Evolutionary conservation across 2,113 vertebrate species (phyloP).

Genomic region (Crotalus helleri): DNA sequence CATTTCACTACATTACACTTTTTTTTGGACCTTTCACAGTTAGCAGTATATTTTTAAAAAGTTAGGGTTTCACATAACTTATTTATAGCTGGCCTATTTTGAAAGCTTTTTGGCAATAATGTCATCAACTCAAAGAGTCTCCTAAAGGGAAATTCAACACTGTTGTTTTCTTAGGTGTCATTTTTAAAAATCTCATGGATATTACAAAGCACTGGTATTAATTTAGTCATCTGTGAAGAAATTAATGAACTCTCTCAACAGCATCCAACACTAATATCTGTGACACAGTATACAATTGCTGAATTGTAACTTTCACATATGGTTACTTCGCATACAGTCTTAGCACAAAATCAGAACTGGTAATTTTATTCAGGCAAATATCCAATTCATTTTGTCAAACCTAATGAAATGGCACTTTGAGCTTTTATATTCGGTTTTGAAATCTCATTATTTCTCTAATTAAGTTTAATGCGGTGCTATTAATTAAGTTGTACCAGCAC

Average conservation of each 20-base stretch:
- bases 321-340: neutral
- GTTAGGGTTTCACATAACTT: neutral
- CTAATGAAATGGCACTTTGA: neutral
- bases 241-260: slow-evolving; percentile 4
- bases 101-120: neutral
- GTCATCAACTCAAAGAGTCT: neutral
- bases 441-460: neutral
- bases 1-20: neutral
- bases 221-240: neutral
- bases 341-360: neutral
- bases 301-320: neutral
- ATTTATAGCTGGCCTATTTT: slow-evolving; percentile 1
- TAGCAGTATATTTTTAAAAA: neutral
- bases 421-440: neutral
- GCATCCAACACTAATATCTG: neutral
- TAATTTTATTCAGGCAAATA: neutral
- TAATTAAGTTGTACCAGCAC: neutral
- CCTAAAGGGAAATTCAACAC: neutral
- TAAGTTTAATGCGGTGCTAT: neutral
- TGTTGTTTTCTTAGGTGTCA: neutral
- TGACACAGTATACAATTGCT: slow-evolving; percentile 1
- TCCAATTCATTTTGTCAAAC: neutral
- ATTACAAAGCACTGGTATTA: neutral
- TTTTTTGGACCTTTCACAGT: neutral
- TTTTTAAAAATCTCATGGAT: neutral